Conservation (phyloP, 2,113 vertebrate genomes). For the Corythaixoides concolor region DNA sequence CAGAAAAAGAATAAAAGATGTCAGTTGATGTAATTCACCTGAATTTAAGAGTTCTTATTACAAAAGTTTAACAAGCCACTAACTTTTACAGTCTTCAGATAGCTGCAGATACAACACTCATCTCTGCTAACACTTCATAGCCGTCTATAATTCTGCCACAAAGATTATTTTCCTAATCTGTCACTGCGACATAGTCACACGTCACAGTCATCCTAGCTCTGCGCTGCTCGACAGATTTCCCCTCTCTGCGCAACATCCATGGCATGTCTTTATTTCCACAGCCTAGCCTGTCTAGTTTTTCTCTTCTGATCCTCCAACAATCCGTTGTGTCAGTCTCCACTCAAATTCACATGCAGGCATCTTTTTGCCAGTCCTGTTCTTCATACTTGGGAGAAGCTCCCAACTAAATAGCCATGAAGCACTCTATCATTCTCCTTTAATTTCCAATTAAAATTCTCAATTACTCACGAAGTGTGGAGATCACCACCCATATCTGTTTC, state of each 20-base stretch:
- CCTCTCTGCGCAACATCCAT: neutral
- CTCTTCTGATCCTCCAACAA: neutral
- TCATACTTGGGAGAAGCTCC: neutral
- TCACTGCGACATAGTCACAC: constrained; percentile 4
- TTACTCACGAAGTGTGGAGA: neutral
- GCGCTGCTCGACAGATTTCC: neutral
- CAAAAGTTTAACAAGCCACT: constrained; percentile 33
- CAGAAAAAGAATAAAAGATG: neutral
- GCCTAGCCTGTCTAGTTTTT: neutral
- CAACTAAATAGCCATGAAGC: neutral
- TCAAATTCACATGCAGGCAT: neutral
- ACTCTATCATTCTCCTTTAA: neutral
- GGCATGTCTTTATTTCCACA: neutral
- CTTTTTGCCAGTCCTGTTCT: neutral
- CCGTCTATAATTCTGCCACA: constrained; percentile 26
- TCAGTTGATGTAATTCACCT: neutral
- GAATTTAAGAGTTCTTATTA: constrained; percentile 17
- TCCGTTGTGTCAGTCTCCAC: neutral
- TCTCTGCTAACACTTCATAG: neutral
- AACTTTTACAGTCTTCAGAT: constrained; percentile 12
- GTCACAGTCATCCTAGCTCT: neutral
- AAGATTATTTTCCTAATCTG: constrained; percentile 48
- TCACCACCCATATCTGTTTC: neutral
- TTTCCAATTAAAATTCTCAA: neutral
- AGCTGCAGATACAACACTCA: neutral